Evolutionary conservation across 1,140 invertebrate species (phyloP).

Genomic region (Ptiloglossa arizonensis): DNA sequence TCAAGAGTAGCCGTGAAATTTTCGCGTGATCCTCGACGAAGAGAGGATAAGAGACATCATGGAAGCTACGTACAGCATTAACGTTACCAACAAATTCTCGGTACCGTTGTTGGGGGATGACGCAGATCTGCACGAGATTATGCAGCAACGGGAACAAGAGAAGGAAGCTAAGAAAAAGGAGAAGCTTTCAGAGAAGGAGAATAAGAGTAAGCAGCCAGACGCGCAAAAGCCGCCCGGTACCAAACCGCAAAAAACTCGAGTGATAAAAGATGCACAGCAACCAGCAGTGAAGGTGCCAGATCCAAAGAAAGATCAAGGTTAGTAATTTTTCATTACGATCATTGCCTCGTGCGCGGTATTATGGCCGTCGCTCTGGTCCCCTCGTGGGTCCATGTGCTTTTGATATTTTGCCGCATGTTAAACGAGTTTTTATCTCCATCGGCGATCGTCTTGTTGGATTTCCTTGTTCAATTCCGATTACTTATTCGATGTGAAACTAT

Average conservation of each 20-base stretch:
- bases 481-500: background rate
- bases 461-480: background rate
- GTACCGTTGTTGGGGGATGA: slow-evolving; percentile 88
- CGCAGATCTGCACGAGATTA: slow-evolving; percentile 94
- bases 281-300: slow-evolving; percentile 81
- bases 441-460: background rate
- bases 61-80: slow-evolving; percentile 96
- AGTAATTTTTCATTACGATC: slow-evolving; percentile 70
- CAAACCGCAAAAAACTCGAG: slow-evolving; percentile 81
- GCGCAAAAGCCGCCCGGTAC: slow-evolving; percentile 82
- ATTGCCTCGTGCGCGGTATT: slow-evolving; percentile 73
- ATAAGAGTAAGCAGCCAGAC: slow-evolving; percentile 87
- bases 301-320: slow-evolving; percentile 86
- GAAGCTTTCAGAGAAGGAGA: slow-evolving; percentile 93
- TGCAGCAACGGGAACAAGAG: slow-evolving; percentile 90
- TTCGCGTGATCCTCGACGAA: slow-evolving; percentile 77
- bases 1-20: slow-evolving; percentile 81
- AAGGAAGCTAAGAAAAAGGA: slow-evolving; percentile 92
- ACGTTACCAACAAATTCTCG: slow-evolving; percentile 95
- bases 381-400: slow-evolving; percentile 65
- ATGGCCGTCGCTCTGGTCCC: slow-evolving; percentile 70
- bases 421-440: background rate
- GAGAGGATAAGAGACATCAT: slow-evolving; percentile 83
- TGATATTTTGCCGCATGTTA: slow-evolving; percentile 20
- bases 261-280: slow-evolving; percentile 87